A percentile compares a stretch with the other conserved stretches of the same genome.
Conservation (phyloP, 2,113 vertebrate genomes). For the Onychostoma macrolepis region DNA sequence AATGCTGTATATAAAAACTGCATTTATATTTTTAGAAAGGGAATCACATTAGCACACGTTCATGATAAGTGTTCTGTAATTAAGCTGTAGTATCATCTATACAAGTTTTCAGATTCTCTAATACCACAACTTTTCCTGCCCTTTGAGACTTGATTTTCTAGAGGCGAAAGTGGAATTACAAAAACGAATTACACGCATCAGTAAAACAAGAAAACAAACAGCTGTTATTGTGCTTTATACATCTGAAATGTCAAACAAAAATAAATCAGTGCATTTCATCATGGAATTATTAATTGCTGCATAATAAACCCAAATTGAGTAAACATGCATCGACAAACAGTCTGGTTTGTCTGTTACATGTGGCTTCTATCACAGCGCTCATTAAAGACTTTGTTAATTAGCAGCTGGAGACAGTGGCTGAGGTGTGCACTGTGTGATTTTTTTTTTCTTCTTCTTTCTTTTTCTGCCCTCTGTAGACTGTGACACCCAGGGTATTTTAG, state of each 20-base stretch:
- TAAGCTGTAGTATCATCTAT: background rate
- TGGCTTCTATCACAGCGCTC: slow-evolving; percentile 86
- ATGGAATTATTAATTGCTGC: slow-evolving; percentile 87
- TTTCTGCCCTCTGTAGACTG: slow-evolving; percentile 47
- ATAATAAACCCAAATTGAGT: slow-evolving; percentile 84
- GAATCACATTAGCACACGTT: background rate
- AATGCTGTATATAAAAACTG: background rate
- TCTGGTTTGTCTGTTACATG: slow-evolving; percentile 90
- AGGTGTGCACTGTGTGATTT: slow-evolving; percentile 73
- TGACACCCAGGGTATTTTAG: slow-evolving; percentile 75
- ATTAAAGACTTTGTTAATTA: slow-evolving; percentile 91
- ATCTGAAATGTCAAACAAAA: slow-evolving; percentile 54
- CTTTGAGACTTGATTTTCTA: background rate
- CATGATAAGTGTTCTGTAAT: background rate
- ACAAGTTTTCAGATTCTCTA: background rate
- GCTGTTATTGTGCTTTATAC: slow-evolving; percentile 22
- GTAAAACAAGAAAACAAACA: slow-evolving; percentile 36
- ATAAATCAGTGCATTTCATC: slow-evolving; percentile 77
- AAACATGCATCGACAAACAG: slow-evolving; percentile 90
- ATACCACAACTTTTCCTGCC: background rate
- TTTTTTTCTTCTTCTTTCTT: too few species aligned
- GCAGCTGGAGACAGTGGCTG: slow-evolving; percentile 79
- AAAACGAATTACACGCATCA: slow-evolving; percentile 13
- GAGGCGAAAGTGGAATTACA: background rate
- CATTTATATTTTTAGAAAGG: background rate